Base-by-base conservation (phyloP, 1,140 invertebrate genomes). In the Aphis gossypii region DNA sequence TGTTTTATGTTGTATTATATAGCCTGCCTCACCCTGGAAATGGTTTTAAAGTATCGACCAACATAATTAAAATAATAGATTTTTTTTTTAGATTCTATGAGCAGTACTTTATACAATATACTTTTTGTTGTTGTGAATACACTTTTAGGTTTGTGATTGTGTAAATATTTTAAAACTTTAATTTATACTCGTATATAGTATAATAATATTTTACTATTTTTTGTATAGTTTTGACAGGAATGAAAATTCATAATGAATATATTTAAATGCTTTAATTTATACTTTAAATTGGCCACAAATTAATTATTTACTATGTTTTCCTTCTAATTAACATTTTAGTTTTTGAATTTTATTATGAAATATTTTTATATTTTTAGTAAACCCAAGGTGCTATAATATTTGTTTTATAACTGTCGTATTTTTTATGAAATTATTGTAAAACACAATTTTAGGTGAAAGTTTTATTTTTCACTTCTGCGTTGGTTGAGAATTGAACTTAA, bases 31-130 rank as follows among this genome's bases (percentile, higher is more conserved):
- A n/a, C 30, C 11, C 60, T 68, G 60, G 25, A 68, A 68, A 68
- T 76, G 60, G 30, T 76, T 76, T n/a, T 76, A 76, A 76, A 18
- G 30, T 68, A n/a, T 76, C 14, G 60, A 76, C 60, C 18, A 76
- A 76, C 60, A 76, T n/a, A 76, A 76, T 76, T 76, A 76, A 76
- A 76, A 76, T 76, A 76, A 76, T 76, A 76, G 60, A 76, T 25
- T 76, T 51, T 76, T 51, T 54, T 54, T n/a, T 76, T 76, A n/a
- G 60, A 76, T 76, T 35, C n/a, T 76, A n/a, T 35, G 35, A n/a
- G 14, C 4, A n/a, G 60, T n/a, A 14, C 30, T 35, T 35, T 76
- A 76, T n/a, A 76, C 60, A 76, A 76, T 76, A n/a, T 76, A 76
- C 60, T 30, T 68, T 60, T 68, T 68, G 60, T 35, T 76, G 14